Conservation (phyloP, 1,140 invertebrate genomes). For the Himalopsyche phryganea region DNA sequence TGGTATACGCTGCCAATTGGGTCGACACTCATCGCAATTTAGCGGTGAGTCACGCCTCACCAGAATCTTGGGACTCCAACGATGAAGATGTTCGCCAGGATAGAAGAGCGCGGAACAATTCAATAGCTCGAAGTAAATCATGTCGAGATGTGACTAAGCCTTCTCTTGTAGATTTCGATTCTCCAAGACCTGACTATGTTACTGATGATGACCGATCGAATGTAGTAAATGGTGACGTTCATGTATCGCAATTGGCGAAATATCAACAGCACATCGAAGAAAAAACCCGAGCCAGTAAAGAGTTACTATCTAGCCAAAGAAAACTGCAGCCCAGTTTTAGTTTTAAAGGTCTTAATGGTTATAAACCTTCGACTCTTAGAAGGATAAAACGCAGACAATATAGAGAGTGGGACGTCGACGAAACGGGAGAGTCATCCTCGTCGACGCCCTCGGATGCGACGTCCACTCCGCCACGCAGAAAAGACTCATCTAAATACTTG, state of each 20-base stretch:
- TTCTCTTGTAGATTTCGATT: constrained; percentile 34
- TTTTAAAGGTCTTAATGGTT: constrained; percentile 59
- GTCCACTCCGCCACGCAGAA: constrained; percentile 43
- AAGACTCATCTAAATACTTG: constrained; percentile 50
- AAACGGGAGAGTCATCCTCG: constrained; percentile 42
- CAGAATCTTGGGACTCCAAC: constrained; percentile 28
- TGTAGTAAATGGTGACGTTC: constrained; percentile 41
- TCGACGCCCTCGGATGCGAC: constrained; percentile 43
- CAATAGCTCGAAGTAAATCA: constrained; percentile 51
- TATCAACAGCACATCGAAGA: constrained; percentile 60
- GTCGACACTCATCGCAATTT: constrained; percentile 54
- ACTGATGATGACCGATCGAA: constrained; percentile 37
- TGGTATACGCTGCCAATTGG: constrained; percentile 82
- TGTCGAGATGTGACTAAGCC: constrained; percentile 47
- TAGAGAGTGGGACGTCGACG: constrained; percentile 54
- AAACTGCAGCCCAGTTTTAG: constrained; percentile 52
- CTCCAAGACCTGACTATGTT: constrained; percentile 39
- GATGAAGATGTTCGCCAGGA: constrained; percentile 15
- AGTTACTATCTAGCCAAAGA: constrained; percentile 44
- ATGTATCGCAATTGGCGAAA: constrained; percentile 57
- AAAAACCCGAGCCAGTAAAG: constrained; percentile 50
- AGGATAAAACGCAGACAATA: constrained; percentile 52
- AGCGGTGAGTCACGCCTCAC: constrained; percentile 16
- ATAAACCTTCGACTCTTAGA: constrained; percentile 54
- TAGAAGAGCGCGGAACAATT: constrained; percentile 39